Conservation (phyloP, 2,797 vertebrate genomes). For the Bufotes viridis region DNA sequence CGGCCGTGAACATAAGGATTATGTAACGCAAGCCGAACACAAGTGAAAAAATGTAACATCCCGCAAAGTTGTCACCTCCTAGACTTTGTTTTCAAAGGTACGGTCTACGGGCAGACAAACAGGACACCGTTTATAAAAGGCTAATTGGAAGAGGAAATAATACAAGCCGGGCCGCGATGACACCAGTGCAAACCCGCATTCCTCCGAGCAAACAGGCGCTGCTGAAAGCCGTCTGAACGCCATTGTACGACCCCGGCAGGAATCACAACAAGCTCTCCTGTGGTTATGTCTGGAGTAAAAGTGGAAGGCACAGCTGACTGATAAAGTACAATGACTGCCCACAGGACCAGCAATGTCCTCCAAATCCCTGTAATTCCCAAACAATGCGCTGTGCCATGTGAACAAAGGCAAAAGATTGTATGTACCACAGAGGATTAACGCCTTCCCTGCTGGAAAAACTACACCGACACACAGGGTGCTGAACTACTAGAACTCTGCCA, state of each 20-base stretch:
- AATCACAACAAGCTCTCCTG: slow-evolving; percentile 21
- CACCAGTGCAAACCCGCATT: slow-evolving; percentile 40
- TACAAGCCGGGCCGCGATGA: slow-evolving; percentile 26
- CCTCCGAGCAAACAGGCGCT: slow-evolving; percentile 44
- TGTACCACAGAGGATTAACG: slow-evolving; percentile 18
- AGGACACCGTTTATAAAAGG: slow-evolving; percentile 43
- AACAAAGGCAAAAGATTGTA: slow-evolving; percentile 31
- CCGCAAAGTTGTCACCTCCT: background rate
- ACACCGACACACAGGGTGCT: background rate
- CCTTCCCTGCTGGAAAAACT: background rate
- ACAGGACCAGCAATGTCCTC: slow-evolving; percentile 33
- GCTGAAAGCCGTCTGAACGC: slow-evolving; percentile 33
- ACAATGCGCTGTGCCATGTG: slow-evolving; percentile 38
- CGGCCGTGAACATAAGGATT: too few relatives aligned
- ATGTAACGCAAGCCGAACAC: too few relatives aligned
- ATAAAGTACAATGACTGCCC: slow-evolving; percentile 53
- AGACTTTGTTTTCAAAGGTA: background rate
- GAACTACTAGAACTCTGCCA: background rate
- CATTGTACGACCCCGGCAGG: slow-evolving; percentile 34
- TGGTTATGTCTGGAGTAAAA: slow-evolving; percentile 58
- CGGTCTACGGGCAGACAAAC: slow-evolving; percentile 44
- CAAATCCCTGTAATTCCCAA: slow-evolving; percentile 47
- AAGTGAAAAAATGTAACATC: too few relatives aligned
- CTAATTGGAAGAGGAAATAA: slow-evolving; percentile 57
- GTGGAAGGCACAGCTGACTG: slow-evolving; percentile 51